Percentiles rank a stretch among this genome's conserved stretches.
Evolutionary conservation across 1,140 invertebrate genomes (phyloP).

Genomic region (Dufourea novaeangliae): DNA sequence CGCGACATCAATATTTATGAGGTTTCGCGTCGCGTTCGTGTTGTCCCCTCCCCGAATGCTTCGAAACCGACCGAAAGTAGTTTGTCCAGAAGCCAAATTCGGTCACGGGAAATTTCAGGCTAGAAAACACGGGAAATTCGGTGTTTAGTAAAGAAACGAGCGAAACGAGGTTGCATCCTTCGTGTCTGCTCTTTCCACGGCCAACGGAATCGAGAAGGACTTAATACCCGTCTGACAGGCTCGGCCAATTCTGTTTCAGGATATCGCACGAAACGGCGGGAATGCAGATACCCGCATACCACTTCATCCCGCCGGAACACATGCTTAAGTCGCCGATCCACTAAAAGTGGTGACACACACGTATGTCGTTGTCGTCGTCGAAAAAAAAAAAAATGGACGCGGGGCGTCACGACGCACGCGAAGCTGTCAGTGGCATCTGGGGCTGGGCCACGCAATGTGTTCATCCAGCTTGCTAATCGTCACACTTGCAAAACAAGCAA

Average conservation of each 20-base stretch:
- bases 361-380: conserved; percentile 70
- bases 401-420: conserved; percentile 61
- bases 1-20: too few species aligned
- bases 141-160: too few species aligned
- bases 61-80: too few species aligned
- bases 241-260: conserved; percentile 84
- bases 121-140: too few species aligned
- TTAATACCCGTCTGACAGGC: conserved; percentile 30
- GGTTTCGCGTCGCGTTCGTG: too few species aligned
- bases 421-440: conserved; percentile 70
- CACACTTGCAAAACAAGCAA: conserved; percentile 49
- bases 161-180: background rate
- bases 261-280: conserved; percentile 96
- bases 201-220: background rate
- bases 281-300: conserved; percentile 93
- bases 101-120: too few species aligned
- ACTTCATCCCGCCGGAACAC: conserved; percentile 95
- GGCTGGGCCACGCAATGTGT: conserved; percentile 71
- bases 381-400: conserved; percentile 61
- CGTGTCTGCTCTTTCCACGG: background rate
- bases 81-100: too few species aligned
- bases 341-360: conserved; percentile 82
- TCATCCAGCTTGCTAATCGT: conserved; percentile 72
- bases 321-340: conserved; percentile 95
- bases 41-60: background rate